A percentile compares a stretch with the other conserved stretches of the same genome.
Conservation (phyloP, 2,888 invertebrate species). For the Troglohyphantes excavatus region DNA sequence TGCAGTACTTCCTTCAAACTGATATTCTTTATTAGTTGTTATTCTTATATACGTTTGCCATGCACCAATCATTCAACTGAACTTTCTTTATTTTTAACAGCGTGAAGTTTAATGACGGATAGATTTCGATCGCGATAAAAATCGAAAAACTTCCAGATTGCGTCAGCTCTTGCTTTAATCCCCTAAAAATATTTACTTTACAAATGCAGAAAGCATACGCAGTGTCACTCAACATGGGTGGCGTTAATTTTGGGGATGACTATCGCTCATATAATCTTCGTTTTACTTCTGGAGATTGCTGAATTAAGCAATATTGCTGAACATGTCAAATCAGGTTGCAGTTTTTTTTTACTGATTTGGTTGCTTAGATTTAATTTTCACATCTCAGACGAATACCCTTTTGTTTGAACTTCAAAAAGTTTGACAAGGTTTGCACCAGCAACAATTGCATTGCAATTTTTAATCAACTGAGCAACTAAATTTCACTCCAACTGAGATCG, state of each 20-base stretch:
- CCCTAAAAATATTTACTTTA: slow-evolving; percentile 52
- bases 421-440: too few species aligned
- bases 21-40: too few species aligned
- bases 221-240: not conserved
- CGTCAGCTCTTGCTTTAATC: slow-evolving; percentile 1
- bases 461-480: too few species aligned
- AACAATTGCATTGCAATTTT: too few species aligned
- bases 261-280: not conserved
- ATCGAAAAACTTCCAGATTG: slow-evolving; percentile 11
- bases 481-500: too few species aligned
- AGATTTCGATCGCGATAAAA: slow-evolving; percentile 20
- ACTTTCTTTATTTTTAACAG: not conserved
- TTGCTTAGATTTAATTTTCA: too few species aligned
- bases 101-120: not conserved
- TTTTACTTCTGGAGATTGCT: slow-evolving; percentile 16
- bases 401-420: too few species aligned
- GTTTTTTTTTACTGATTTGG: too few species aligned
- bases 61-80: not conserved
- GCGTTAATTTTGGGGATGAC: slow-evolving; percentile 22
- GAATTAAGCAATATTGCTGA: not conserved
- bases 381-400: too few species aligned
- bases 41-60: not conserved
- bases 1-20: too few species aligned
- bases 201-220: not conserved
- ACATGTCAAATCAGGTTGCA: too few species aligned